Percentiles rank a stretch among this genome's conserved stretches.
Conservation (phyloP, 1,140 invertebrate genomes). For the Hycleus phaleratus region DNA sequence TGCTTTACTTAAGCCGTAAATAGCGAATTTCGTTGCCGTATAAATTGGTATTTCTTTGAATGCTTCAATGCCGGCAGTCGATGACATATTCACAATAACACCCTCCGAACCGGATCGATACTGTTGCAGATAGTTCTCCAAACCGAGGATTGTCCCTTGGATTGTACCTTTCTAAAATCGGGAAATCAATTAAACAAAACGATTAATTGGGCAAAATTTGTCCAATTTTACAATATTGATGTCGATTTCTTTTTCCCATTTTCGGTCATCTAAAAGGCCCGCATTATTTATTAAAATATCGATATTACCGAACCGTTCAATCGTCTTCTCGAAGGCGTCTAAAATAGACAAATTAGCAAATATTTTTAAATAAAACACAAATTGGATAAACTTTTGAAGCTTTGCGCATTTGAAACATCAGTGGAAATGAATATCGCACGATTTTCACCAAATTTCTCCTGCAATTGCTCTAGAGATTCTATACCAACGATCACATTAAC, state of each 20-base stretch:
- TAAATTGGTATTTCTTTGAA: too few relatives aligned
- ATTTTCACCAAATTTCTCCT: conserved; percentile 26
- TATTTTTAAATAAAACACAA: neutral
- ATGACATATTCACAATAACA: too few relatives aligned
- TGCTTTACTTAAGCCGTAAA: too few relatives aligned
- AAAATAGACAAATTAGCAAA: neutral
- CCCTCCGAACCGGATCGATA: too few relatives aligned
- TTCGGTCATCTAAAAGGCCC: conserved; percentile 43
- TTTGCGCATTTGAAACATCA: conserved; percentile 10
- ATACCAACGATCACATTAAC: conserved; percentile 19
- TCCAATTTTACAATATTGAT: conserved; percentile 43
- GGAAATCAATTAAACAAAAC: too few relatives aligned
- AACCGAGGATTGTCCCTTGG: conserved; percentile 8
- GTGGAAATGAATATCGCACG: conserved; percentile 19
- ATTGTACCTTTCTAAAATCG: conserved; percentile 24
- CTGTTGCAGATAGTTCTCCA: too few relatives aligned
- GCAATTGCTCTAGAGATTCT: conserved; percentile 20
- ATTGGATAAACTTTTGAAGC: conserved; percentile 23
- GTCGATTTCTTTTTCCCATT: conserved; percentile 43
- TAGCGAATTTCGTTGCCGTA: too few relatives aligned
- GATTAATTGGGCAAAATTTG: too few relatives aligned
- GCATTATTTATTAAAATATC: conserved; percentile 48
- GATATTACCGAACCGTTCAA: conserved; percentile 29
- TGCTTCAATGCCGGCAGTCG: too few relatives aligned
- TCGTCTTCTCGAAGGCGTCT: conserved; percentile 26